Evolutionary conservation across 2,113 vertebrate species (phyloP).

Genomic region (Barnardius zonarius): DNA sequence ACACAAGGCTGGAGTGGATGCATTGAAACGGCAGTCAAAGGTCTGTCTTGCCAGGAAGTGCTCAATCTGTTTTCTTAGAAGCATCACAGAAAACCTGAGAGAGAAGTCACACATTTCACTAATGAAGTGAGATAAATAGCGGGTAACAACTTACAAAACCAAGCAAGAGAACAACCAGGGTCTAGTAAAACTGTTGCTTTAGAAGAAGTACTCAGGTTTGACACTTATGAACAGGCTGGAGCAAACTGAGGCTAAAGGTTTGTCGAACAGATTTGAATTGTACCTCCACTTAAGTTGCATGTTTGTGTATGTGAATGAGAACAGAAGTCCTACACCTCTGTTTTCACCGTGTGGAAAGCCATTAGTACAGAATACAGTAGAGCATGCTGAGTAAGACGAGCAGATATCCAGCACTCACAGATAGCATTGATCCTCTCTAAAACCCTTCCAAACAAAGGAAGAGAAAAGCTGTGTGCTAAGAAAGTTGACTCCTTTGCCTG

Average conservation of each 20-base stretch:
- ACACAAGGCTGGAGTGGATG: background rate
- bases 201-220: background rate
- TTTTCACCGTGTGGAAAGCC: background rate
- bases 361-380: background rate
- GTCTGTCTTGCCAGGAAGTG: background rate
- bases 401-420: background rate
- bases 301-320: background rate
- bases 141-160: background rate
- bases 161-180: background rate
- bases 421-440: background rate
- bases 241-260: background rate
- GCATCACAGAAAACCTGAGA: background rate
- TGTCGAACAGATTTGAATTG: background rate
- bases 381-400: background rate
- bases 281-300: background rate
- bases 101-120: background rate
- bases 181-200: background rate
- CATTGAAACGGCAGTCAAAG: background rate
- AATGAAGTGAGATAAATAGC: background rate
- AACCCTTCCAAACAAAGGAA: background rate
- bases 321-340: background rate
- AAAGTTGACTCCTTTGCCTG: background rate
- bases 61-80: background rate
- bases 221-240: background rate
- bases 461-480: background rate